Evolutionary conservation across 2,888 invertebrate species (phyloP).

Genomic region (Arge pagana): DNA sequence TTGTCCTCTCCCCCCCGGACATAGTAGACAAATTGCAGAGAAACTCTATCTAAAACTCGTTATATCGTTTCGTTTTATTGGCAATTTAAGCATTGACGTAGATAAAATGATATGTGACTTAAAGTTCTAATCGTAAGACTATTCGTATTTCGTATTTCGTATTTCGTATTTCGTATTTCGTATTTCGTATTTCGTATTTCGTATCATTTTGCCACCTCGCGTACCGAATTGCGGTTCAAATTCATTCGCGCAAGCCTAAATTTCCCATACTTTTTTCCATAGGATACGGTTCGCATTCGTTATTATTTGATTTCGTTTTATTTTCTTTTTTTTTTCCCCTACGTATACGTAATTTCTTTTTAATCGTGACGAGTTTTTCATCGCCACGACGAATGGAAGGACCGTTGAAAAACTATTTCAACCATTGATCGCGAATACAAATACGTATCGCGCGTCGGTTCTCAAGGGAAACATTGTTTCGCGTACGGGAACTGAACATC

Average conservation of each 20-base stretch:
- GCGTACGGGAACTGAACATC: background rate
- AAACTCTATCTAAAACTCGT: too few relatives aligned
- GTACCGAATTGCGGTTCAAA: too few relatives aligned
- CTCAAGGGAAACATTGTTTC: background rate
- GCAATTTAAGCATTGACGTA: constrained; percentile 6
- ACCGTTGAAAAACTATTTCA: constrained; percentile 9
- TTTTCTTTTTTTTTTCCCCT: background rate
- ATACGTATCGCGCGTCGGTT: constrained; percentile 1
- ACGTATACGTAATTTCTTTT: constrained; percentile 1
- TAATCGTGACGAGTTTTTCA: constrained; percentile 7
- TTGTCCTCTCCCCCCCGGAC: too few relatives aligned
- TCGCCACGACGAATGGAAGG: constrained; percentile 10
- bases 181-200: too few relatives aligned
- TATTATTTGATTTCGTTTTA: background rate
- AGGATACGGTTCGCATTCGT: too few relatives aligned
- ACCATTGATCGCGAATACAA: background rate
- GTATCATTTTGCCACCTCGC: too few relatives aligned
- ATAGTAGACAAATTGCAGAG: too few relatives aligned
- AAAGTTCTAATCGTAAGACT: constrained; percentile 39
- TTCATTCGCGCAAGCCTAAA: too few relatives aligned
- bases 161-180: too few relatives aligned
- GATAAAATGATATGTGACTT: constrained; percentile 47
- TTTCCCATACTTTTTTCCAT: too few relatives aligned
- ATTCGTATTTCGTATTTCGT: too few relatives aligned
- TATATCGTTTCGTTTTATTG: too few relatives aligned